Percentiles rank a stretch among this genome's conserved stretches.
These are phyloP conservation scores for Dryadula phaetusa DNA, from an alignment of 2,888 invertebrate species.

Conservation along the genomic window DNA sequence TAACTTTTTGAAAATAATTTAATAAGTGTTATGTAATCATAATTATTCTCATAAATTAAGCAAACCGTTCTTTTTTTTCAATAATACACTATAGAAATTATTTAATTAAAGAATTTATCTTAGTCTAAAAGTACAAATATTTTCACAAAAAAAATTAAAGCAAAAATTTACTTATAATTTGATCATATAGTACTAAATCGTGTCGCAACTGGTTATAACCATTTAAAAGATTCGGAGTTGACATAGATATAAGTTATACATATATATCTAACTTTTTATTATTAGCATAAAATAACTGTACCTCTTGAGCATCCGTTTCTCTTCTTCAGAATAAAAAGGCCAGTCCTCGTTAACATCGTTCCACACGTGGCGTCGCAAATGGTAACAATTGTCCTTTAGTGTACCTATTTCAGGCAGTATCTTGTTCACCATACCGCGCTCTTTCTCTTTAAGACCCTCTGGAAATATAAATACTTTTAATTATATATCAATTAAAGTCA, in stretches of 20 bases:
- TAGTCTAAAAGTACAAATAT: neutral
- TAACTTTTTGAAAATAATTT: neutral
- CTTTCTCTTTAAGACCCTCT: constrained; percentile 95
- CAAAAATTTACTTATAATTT: neutral
- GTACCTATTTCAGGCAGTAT: constrained; percentile 92
- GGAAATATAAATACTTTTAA: constrained; percentile 53
- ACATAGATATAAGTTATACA: neutral
- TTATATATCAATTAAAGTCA: neutral
- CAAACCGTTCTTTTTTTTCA: neutral
- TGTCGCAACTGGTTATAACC: constrained; percentile 8
- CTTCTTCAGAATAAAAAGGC: constrained; percentile 96
- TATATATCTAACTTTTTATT: neutral
- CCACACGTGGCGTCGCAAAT: constrained; percentile 94
- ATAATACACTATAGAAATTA: neutral
- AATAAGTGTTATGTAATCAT: neutral
- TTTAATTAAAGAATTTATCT: neutral
- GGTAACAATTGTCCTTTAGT: constrained; percentile 95
- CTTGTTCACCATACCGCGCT: constrained; percentile 89
- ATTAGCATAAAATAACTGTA: constrained; percentile 51
- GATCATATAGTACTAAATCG: neutral
- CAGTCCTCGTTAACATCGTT: constrained; percentile 97
- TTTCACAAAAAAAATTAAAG: neutral
- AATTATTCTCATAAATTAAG: neutral
- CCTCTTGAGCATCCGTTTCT: constrained; percentile 94
- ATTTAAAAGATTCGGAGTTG: neutral